Evolutionary conservation across 1,140 invertebrate genomes (phyloP).

Genomic region (Caenorhabditis latens): DNA sequence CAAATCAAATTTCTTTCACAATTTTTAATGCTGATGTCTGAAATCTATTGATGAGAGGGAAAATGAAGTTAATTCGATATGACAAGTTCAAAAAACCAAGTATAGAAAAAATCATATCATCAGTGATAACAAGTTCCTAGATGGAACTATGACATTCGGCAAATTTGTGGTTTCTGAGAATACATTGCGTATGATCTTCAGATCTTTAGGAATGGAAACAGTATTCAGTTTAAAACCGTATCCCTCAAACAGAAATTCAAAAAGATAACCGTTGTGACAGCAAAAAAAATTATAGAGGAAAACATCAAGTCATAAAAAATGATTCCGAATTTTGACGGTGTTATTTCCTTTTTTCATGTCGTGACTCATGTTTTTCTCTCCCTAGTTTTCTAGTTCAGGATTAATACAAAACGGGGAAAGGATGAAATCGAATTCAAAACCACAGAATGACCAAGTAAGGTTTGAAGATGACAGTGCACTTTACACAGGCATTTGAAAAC

Average conservation of each 20-base stretch:
- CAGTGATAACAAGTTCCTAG: constrained; percentile 19
- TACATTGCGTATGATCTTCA: too few species aligned
- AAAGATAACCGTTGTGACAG: too few species aligned
- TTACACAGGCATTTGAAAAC: too few species aligned
- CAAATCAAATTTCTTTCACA: neutral
- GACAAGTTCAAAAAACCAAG: constrained; percentile 38
- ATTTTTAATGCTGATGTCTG: constrained; percentile 28
- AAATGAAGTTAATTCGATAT: neutral
- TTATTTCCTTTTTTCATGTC: neutral
- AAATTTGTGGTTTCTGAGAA: too few species aligned
- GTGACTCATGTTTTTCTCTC: neutral
- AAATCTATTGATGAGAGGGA: neutral
- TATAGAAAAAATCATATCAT: neutral
- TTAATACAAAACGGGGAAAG: too few species aligned
- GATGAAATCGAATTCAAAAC: too few species aligned
- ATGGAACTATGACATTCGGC: neutral
- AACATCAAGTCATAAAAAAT: neutral
- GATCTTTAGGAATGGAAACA: too few species aligned
- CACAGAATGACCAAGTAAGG: too few species aligned
- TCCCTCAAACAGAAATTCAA: too few species aligned
- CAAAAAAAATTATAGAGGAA: neutral
- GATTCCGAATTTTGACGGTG: neutral
- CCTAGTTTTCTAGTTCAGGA: neutral
- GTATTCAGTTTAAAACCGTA: too few species aligned
- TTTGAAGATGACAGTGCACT: too few species aligned